A percentile compares a stretch with the other conserved stretches of the same genome.
These are phyloP conservation scores for Zaprionus lachaisei DNA, from an alignment of 1,140 invertebrate genomes.

Conservation along the genomic window DNA sequence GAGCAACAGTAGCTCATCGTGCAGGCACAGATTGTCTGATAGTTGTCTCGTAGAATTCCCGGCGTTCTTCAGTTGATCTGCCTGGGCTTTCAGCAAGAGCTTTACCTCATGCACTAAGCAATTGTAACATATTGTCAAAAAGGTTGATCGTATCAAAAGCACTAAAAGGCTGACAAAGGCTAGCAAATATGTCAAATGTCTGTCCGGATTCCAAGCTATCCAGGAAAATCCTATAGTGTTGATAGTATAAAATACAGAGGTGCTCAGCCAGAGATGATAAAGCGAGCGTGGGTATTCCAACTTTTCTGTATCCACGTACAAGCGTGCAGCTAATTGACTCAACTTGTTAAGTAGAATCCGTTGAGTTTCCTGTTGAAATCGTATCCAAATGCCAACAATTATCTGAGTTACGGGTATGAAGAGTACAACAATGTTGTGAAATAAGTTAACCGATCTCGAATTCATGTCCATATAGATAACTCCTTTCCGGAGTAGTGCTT, in stretches of 20 bases:
- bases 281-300: neutral
- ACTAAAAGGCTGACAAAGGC: neutral
- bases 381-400: slow-evolving; percentile 9
- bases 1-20: slow-evolving; percentile 32
- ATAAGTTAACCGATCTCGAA: neutral
- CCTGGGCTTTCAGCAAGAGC: slow-evolving; percentile 3
- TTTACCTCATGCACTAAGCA: slow-evolving; percentile 6
- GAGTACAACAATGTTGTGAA: slow-evolving; percentile 8
- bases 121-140: slow-evolving; percentile 13
- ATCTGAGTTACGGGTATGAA: slow-evolving; percentile 5
- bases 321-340: neutral
- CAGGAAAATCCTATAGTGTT: neutral
- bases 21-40: neutral
- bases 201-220: neutral
- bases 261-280: slow-evolving; percentile 1
- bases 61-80: neutral
- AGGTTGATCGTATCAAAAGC: slow-evolving; percentile 1
- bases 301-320: slow-evolving; percentile 12
- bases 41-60: neutral
- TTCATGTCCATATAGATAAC: neutral
- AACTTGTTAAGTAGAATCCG: neutral
- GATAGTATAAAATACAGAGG: neutral
- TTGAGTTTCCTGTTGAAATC: slow-evolving; percentile 20
- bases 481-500: neutral
- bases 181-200: neutral